Evolutionary conservation across 2,113 vertebrate species (phyloP), one percentile per base, ranked within the genome.

Genomic region (Pionites leucogaster): DNA sequence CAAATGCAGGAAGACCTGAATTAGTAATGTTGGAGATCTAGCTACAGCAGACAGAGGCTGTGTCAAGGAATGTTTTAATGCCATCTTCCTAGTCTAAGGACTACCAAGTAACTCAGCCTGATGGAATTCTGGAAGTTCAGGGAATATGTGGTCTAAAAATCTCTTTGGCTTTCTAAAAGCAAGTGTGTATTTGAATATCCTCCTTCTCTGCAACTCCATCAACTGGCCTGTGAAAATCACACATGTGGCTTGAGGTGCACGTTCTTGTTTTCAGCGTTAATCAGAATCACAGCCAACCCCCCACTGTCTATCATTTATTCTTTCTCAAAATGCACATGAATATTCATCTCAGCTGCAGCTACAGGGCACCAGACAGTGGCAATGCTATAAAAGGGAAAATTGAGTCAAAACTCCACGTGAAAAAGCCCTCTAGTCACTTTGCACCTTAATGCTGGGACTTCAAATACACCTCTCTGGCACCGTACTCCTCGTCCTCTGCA

Each of bases 1-100:
- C 91, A 95, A 96, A 95, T 84, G 20, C 49, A 68, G 94, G 35
- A 82, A 93, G 49, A 49, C 80, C 92, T 96, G 96, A 96, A 96
- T 96, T 95, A 96, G 82, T 76, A 87, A 95, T 96, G 92, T 42
- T 84, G 88, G 85, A 95, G 84, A 80, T 82, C 71, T 67, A 83
- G 53, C 88, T 91, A 76, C 95, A 46, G 6, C 62, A 97, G 87
- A 93, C 13, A 44, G 70, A 52, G 86, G 76, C 69, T 88, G 42
- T 62, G 72, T 68, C 90, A 94, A 79, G 63, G 72, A 92, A 59
- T 67, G 76, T 46, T 92, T 87, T 91, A 95, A 95, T 82, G 88
- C 82, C 53, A 83, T 94, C 92, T 87, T 63, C 89, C 93, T 74
- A 80, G 88, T 88, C 79, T 84, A 89, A 80, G 81, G 44, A 90